phyloP scores from a whole-genome alignment of 2,888 invertebrate genomes.

The Flexamia atlantica region DNA sequence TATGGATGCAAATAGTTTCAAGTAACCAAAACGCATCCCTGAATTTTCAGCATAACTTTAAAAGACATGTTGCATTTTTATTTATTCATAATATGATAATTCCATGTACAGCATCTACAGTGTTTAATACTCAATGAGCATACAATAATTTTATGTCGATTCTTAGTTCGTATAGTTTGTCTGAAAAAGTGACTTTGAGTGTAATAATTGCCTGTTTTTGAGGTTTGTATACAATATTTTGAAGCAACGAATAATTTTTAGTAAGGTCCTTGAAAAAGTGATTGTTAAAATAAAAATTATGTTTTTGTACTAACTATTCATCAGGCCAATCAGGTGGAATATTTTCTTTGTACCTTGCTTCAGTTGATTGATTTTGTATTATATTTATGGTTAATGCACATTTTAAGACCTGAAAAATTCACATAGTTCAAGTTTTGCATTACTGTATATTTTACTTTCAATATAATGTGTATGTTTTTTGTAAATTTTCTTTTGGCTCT shows the following conservation, averaged over 20 bases:
- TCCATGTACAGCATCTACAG: constrained; percentile 34
- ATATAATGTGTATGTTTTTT: too few species aligned
- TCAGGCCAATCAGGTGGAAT: too few species aligned
- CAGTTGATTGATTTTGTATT: too few species aligned
- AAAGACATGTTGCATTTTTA: constrained; percentile 32
- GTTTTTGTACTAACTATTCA: background rate
- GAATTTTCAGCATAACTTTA: background rate
- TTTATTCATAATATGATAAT: constrained; percentile 16
- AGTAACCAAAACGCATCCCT: background rate
- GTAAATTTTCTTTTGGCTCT: too few species aligned
- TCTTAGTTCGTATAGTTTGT: constrained; percentile 33
- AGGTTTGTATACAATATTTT: constrained; percentile 29
- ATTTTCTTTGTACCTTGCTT: too few species aligned
- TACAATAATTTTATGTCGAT: constrained; percentile 2
- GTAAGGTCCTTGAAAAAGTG: background rate
- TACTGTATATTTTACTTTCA: too few species aligned
- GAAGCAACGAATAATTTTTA: constrained; percentile 6
- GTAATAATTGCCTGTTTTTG: constrained; percentile 1
- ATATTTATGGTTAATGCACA: too few species aligned
- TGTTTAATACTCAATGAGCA: background rate
- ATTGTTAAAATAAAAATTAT: background rate
- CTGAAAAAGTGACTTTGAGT: constrained; percentile 1
- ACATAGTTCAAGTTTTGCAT: too few species aligned
- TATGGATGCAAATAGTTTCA: too few species aligned
- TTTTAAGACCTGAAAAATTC: too few species aligned